A percentile compares a stretch with the other conserved stretches of the same genome.
phyloP scores from a whole-genome alignment of 1,140 invertebrate species.

The Drosophila sturtevanti region DNA sequence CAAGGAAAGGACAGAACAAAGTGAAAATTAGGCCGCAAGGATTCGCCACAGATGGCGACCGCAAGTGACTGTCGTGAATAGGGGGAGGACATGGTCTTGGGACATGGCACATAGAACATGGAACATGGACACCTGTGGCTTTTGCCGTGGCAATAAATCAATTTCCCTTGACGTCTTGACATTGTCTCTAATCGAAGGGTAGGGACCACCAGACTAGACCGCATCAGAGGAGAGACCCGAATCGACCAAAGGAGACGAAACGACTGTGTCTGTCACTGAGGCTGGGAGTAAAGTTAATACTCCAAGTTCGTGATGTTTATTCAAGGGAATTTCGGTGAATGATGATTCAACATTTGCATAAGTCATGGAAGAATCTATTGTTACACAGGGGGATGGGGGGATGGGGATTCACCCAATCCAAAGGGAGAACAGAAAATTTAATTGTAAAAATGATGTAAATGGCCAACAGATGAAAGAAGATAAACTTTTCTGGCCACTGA shows the following conservation, averaged over 20 bases:
- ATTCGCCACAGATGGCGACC: constrained; percentile 46
- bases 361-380: background rate
- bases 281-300: background rate
- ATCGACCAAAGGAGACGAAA: background rate
- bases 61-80: constrained; percentile 45
- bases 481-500: constrained; percentile 12
- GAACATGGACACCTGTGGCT: constrained; percentile 56
- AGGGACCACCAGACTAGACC: constrained; percentile 4
- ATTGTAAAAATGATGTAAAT: constrained; percentile 5
- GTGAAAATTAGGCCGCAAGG: constrained; percentile 50
- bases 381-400: background rate
- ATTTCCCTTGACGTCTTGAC: constrained; percentile 57
- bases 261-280: background rate
- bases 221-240: background rate
- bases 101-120: constrained; percentile 19
- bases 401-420: too few relatives aligned
- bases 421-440: background rate
- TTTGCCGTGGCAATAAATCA: constrained; percentile 55
- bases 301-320: constrained; percentile 42
- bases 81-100: constrained; percentile 28
- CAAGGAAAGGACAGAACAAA: constrained; percentile 13
- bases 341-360: constrained; percentile 34
- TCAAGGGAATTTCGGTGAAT: constrained; percentile 18
- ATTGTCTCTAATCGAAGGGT: constrained; percentile 35
- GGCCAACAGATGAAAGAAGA: background rate